Conservation (phyloP, 2,797 vertebrate species). For the Gobionotothen gibberifrons region DNA sequence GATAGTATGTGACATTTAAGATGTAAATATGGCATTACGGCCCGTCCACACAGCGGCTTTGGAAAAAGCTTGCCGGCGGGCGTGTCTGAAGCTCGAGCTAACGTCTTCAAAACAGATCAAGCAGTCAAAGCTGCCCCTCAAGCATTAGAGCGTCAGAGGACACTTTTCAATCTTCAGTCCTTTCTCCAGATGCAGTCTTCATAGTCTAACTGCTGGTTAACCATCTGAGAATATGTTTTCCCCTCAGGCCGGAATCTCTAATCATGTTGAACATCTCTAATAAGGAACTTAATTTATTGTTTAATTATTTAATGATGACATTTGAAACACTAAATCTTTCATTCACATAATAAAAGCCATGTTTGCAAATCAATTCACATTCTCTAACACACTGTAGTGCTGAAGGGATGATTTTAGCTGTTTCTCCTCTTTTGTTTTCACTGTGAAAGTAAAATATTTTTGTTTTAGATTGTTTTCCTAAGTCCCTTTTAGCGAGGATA, state of each 20-base stretch:
- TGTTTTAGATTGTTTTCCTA: background rate
- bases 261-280: background rate
- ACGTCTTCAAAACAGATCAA: slow-evolving; percentile 37
- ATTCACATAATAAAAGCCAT: background rate
- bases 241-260: background rate
- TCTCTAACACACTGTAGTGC: background rate
- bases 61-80: no score
- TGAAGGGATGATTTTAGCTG: background rate
- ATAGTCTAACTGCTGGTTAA: slow-evolving; percentile 25
- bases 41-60: no score
- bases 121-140: slow-evolving; percentile 15
- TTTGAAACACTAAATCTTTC: background rate
- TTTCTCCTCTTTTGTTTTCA: background rate
- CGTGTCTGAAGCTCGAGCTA: no score
- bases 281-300: background rate
- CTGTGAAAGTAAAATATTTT: background rate
- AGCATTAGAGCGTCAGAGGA: slow-evolving; percentile 6
- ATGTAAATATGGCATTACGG: background rate
- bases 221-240: slow-evolving; percentile 4
- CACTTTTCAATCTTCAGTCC: slow-evolving; percentile 16
- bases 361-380: background rate
- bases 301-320: background rate
- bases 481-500: no score
- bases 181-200: slow-evolving; percentile 5
- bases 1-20: background rate